Evolutionary conservation across 2,888 invertebrate genomes (phyloP).

Genomic region (Stenodema calcarata): DNA sequence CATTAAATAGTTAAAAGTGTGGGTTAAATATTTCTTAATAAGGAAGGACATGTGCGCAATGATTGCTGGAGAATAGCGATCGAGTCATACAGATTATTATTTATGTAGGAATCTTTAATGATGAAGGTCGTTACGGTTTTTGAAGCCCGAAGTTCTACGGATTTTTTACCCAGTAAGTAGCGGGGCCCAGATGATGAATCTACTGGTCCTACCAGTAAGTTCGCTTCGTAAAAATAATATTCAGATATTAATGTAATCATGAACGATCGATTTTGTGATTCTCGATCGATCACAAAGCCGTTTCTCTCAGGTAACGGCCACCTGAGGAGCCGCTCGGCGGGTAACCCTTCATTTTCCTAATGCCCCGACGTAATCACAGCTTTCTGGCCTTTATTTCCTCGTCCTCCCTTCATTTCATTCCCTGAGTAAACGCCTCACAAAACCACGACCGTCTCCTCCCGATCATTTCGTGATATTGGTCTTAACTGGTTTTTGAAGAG

Average conservation of each 20-base stretch:
- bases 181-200: no score
- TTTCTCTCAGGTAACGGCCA: neutral
- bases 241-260: neutral
- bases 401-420: neutral
- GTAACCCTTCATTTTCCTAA: constrained; percentile 41
- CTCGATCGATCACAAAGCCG: neutral
- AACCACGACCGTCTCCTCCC: neutral
- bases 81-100: no score
- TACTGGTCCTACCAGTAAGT: no score
- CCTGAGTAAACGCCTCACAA: neutral
- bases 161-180: no score
- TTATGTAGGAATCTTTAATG: no score
- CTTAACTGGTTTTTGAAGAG: neutral
- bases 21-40: no score
- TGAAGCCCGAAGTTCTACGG: no score
- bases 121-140: no score
- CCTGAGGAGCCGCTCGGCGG: constrained; percentile 25
- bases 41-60: no score
- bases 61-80: no score
- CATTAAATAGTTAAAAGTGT: no score
- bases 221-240: neutral
- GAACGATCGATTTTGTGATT: neutral
- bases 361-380: constrained; percentile 32
- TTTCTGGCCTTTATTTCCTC: constrained; percentile 1
- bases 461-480: neutral